A percentile compares a stretch with the other conserved stretches of the same genome.
Conservation (phyloP, 2,888 invertebrate species). For the Chalcis sispes region DNA sequence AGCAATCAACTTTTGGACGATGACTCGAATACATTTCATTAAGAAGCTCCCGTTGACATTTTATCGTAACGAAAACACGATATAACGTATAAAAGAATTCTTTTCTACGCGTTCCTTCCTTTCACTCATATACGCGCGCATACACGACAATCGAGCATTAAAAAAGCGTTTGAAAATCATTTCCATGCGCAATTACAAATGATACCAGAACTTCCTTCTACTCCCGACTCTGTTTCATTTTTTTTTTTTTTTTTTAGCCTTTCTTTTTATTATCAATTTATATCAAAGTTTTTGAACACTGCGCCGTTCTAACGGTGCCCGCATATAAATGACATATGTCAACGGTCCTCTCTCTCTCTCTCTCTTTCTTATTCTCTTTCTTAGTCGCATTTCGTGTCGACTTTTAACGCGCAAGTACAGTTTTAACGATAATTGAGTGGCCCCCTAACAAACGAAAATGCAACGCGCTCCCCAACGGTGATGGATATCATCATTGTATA, state of each 20-base stretch:
- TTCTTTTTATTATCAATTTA: slow-evolving; percentile 42
- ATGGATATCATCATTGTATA: slow-evolving; percentile 48
- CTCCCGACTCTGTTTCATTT: slow-evolving; percentile 5
- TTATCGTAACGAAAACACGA: not conserved
- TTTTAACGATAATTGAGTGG: slow-evolving; percentile 51
- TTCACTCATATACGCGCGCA: too few species aligned
- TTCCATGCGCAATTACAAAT: slow-evolving; percentile 33
- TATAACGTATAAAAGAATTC: not conserved
- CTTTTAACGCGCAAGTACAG: slow-evolving; percentile 46
- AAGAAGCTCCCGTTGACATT: not conserved
- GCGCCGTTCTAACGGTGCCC: slow-evolving; percentile 45
- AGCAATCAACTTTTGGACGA: too few species aligned
- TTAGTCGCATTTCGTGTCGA: not conserved
- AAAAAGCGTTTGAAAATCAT: slow-evolving; percentile 16
- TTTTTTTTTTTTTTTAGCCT: too few species aligned
- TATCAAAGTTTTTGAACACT: slow-evolving; percentile 22
- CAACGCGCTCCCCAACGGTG: slow-evolving; percentile 33
- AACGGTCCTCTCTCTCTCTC: not conserved
- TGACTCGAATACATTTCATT: too few species aligned
- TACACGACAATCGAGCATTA: too few species aligned
- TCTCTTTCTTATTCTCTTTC: too few species aligned
- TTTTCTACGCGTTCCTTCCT: too few species aligned
- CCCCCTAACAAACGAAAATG: slow-evolving; percentile 40
- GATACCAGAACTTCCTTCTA: slow-evolving; percentile 13
- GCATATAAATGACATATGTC: slow-evolving; percentile 42